phyloP scores from a whole-genome alignment of 2,113 vertebrate genomes.

The Sturnira hondurensis region DNA sequence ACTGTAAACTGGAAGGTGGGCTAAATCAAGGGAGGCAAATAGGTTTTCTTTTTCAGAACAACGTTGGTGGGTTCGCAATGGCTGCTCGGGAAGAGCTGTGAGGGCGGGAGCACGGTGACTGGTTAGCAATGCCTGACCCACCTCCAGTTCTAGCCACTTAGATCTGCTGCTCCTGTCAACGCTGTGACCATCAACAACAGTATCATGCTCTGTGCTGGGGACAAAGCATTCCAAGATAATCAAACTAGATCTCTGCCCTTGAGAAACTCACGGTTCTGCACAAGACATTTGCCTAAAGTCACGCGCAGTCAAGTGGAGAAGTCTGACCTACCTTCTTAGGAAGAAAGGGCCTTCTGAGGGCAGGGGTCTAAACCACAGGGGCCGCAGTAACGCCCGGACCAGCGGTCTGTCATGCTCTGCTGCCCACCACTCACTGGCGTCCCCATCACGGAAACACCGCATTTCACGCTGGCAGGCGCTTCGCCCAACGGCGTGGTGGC shows the following conservation, averaged over 20 bases:
- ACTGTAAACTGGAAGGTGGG: not conserved
- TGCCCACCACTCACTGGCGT: too few species aligned
- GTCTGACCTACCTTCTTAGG: not conserved
- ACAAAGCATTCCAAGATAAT: not conserved
- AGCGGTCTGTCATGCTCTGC: not conserved
- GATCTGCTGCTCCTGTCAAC: not conserved
- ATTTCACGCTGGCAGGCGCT: not conserved
- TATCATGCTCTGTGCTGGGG: not conserved
- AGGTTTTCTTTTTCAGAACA: not conserved
- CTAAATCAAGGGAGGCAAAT: not conserved
- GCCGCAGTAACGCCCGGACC: not conserved
- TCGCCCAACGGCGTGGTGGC: accelerated
- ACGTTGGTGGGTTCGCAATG: not conserved
- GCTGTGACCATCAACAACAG: not conserved
- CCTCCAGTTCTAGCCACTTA: not conserved
- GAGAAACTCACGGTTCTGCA: not conserved
- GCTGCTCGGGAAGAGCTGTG: not conserved
- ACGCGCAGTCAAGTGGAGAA: not conserved
- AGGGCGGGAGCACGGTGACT: not conserved
- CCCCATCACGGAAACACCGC: not conserved
- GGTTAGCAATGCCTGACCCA: not conserved
- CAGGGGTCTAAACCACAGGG: not conserved
- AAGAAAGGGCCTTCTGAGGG: not conserved
- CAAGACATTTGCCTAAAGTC: not conserved
- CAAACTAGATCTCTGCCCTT: not conserved